These are phyloP conservation scores for Drosophila pseudoananassae DNA, from an alignment of 1,140 invertebrate genomes.

Conservation along the genomic window DNA sequence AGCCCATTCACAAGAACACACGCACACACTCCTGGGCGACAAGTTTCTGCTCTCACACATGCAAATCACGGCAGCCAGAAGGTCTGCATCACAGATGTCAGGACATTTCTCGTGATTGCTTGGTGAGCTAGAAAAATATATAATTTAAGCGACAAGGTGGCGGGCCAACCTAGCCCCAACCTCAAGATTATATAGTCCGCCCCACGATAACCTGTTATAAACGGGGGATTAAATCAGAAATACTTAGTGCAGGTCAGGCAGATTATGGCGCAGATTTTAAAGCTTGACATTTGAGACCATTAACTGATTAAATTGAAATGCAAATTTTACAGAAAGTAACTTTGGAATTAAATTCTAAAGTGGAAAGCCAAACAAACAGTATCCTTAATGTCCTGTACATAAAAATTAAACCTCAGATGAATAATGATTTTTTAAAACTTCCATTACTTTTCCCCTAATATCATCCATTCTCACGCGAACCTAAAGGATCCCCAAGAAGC, in stretches of 20 bases:
- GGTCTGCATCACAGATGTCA: constrained; percentile 45
- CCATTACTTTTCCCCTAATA: constrained; percentile 6
- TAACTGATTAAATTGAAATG: no score
- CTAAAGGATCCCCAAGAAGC: not conserved
- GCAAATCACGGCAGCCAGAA: constrained; percentile 36
- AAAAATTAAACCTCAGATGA: not conserved
- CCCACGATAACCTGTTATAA: not conserved
- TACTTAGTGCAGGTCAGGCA: no score
- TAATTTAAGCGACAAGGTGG: not conserved
- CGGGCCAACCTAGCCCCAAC: no score
- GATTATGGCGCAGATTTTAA: no score
- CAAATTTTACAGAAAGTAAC: no score
- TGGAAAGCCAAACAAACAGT: no score
- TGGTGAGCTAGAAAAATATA: constrained; percentile 38
- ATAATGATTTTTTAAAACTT: not conserved
- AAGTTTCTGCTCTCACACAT: constrained; percentile 10
- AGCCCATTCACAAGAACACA: constrained; percentile 29
- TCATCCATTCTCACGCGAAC: not conserved
- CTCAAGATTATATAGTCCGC: not conserved
- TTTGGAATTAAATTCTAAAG: no score
- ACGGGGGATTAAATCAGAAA: no score
- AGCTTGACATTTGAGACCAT: no score
- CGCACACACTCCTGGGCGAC: constrained; percentile 8
- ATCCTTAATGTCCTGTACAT: not conserved
- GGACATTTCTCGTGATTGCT: constrained; percentile 26